phyloP scores from a whole-genome alignment of 2,888 invertebrate genomes.

The Drosophila mulleri region DNA sequence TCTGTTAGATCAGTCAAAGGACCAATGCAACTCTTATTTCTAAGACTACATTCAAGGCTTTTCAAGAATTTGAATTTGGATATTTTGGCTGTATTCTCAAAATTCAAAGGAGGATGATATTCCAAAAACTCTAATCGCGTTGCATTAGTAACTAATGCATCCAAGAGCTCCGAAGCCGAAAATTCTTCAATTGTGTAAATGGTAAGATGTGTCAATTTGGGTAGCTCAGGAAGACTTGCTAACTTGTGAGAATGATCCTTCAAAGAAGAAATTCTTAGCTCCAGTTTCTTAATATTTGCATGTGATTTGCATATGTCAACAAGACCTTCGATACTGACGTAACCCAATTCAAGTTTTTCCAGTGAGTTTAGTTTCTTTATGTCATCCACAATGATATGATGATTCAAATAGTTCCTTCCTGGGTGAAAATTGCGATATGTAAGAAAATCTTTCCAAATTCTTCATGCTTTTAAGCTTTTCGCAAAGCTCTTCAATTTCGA shows the following conservation, averaged over 20 bases:
- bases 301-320: slow-evolving; percentile 35
- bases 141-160: slow-evolving; percentile 12
- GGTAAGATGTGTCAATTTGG: not conserved
- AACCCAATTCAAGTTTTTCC: slow-evolving; percentile 22
- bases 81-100: slow-evolving; percentile 25
- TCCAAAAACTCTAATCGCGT: slow-evolving; percentile 17
- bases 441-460: slow-evolving; percentile 28
- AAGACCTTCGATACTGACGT: slow-evolving; percentile 20
- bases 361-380: slow-evolving; percentile 17
- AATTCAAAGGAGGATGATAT: not conserved
- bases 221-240: slow-evolving; percentile 19
- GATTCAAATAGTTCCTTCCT: no score
- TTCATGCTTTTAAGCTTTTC: slow-evolving; percentile 26
- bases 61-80: slow-evolving; percentile 11
- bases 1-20: slow-evolving; percentile 35
- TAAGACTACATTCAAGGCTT: slow-evolving; percentile 25
- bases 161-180: slow-evolving; percentile 12
- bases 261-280: no score
- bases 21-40: slow-evolving; percentile 36
- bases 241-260: no score
- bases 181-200: no score
- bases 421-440: no score
- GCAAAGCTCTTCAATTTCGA: not conserved
- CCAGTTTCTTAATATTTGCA: slow-evolving; percentile 22
- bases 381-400: slow-evolving; percentile 1